Base-by-base conservation (phyloP, 2,113 vertebrate genomes). In the Channa maculata region DNA sequence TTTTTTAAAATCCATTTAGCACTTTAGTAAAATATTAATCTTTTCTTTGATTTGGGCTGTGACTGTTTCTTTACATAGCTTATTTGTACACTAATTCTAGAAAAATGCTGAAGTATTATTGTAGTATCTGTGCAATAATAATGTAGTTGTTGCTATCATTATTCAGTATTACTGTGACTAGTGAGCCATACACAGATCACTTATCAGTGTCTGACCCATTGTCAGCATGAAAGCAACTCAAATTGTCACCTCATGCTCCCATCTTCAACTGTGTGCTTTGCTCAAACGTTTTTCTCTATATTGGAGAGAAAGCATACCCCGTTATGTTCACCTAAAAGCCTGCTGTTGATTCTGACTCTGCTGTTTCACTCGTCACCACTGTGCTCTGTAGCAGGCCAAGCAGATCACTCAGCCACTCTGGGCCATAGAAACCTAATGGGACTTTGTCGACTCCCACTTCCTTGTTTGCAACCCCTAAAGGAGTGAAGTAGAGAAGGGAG, bases 201-300 rank as follows among this genome's bases (percentile, higher is more conserved):
- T 87, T 83, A 81, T 86, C 86, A 86, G 65, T 10, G 45, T 79
- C 75, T 75, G 80, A 82, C 84, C 78, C 15, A 9, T 65, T 64
- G 85, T 80, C 72, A 7, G 75, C 14, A n/a, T 57, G 41, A 87
- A 84, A 84, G 68, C 88, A 76, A 61, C 58, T 83, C 46, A 55
- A 84, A 85, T 87, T 86, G 80, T 64, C 81, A 80, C 54, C 48
- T 77, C 79, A 53, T 73, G 13, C 52, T 65, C 54, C 63, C 33
- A 12, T 75, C 80, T 77, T 77, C 57, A 64, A 67, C 41, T 6
- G 41, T 71, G 73, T 71, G 54, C 75, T 55, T 70, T 2, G 1
- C 45, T 11, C 15, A 72, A 77, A 70, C 46, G n/a, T 33, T 70
- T 55, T 13, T 55, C 50, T 66, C 34, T 65, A 43, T 0, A 24